Evolutionary conservation across 1,140 invertebrate genomes (phyloP), one percentile per base, ranked within the genome.

Genomic region (Drosophila chauvacae): DNA sequence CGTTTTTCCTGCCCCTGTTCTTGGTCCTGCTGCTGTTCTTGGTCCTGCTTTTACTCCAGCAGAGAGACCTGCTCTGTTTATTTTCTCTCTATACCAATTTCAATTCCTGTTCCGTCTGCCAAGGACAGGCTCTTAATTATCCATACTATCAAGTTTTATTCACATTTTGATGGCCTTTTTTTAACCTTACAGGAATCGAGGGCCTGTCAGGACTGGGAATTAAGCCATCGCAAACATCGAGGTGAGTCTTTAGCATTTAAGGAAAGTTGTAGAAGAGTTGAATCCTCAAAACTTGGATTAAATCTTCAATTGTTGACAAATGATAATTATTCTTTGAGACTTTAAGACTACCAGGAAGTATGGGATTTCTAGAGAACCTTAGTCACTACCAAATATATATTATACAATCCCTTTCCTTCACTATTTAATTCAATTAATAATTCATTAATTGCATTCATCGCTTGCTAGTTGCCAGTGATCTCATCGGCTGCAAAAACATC

Each of bases 1-100:
- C 74, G 66, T 77, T 84, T 77, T 79, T 63, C 57, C 42, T 33
- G 42, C 13, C 56, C 26, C 37, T 16, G 30, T 13, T 33, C n/a
- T 14, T 14, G n/a, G 4, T 37, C 35, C 16, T 48, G 30, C 16
- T 48, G 30, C 37, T 16, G 30, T 13, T 33, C n/a, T 14, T 14
- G n/a, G 4, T 37, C 35, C 16, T 48, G 30, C 16, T 48, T 23
- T 23, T 23, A 23, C 23, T 23, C 23, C 23, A 23, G 23, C 23
- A 23, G 23, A 23, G 23, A 23, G 23, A 23, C 23, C 23, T 23
- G 30, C n/a, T 18, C 33, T 28, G 28, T 53, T 55, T 39, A 6
- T 23, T 37, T 10, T 14, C 20, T 9, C 7, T 30, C 7, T 0
- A 9, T 23, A 4, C 14, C 20, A 23, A 55, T 55, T 20, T 37